Evolutionary conservation across 2,113 vertebrate genomes (phyloP), one percentile per base, ranked within the genome.

Genomic region (Sapayoa aenigma): DNA sequence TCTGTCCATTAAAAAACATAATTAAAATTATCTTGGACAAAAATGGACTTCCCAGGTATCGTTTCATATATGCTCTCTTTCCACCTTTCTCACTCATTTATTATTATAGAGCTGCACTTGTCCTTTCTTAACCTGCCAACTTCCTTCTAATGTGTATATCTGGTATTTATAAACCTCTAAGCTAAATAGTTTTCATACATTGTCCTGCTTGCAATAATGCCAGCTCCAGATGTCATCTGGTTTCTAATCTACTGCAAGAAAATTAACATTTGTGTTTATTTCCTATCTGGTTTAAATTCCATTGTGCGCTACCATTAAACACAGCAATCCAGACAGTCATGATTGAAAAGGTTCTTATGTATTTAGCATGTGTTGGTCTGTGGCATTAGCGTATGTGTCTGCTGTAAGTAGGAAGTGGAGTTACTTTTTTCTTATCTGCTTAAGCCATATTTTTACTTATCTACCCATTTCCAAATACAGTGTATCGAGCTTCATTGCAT

Each of bases 211-310:
- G 80, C 50, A 80, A n/a, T 89, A 89, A 91, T 72, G 41, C 35
- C 56, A 78, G 31, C 52, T 87, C n/a, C 67, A 85, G 59, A 86
- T 74, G 46, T 87, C 63, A 83, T 85, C 72, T 90, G 27, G 11
- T 80, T 94, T 94, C 69, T 84, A 30, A 77, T 91, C n/a, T 87
- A 27, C 75, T 85, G 14, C 59, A 85, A 77, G 71, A 95, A 73
- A 87, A 49, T 93, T 83, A 88, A 77, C 30, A 81, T 81, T 92
- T 91, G 47, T 67, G 25, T 69, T 93, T 88, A 78, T 75, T 94
- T 95, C 50, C 35, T 95, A 8, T 71, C 30, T 83, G 30, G 11
- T 79, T 30, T 78, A 67, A 88, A 19, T 77, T 91, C 35, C 63
- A 66, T 47, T 88, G 37, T 94, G 59, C 2, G 1, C 28, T 55